phyloP scores from a whole-genome alignment of 1,140 invertebrate genomes.

The Penaeus indicus region DNA sequence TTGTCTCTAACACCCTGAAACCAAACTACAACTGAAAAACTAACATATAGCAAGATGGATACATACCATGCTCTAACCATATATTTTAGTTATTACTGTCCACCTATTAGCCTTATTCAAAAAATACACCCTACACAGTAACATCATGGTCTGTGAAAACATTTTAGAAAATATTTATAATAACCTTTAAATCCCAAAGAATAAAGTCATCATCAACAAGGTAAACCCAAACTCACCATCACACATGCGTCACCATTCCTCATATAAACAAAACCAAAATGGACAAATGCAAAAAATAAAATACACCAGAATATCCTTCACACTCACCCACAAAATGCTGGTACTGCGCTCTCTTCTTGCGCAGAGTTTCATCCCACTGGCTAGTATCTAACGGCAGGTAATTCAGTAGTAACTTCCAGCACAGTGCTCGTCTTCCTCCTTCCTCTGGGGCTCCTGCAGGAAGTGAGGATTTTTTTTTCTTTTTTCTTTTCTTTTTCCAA shows the following conservation, averaged over 20 bases:
- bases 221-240: too few species aligned
- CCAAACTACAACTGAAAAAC: neutral
- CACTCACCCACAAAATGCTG: conserved; percentile 84
- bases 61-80: too few species aligned
- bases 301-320: neutral
- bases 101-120: too few species aligned
- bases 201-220: too few species aligned
- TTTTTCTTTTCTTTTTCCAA: too few species aligned
- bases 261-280: neutral
- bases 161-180: too few species aligned
- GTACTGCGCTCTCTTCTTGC: conserved; percentile 82
- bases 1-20: neutral
- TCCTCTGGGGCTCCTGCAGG: conserved; percentile 85
- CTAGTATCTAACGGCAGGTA: conserved; percentile 81
- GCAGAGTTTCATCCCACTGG: conserved; percentile 78
- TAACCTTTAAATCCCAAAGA: too few species aligned
- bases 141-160: too few species aligned
- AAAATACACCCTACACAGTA: too few species aligned
- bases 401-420: conserved; percentile 87
- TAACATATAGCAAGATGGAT: too few species aligned
- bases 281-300: neutral
- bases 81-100: too few species aligned
- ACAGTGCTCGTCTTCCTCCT: conserved; percentile 80
- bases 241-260: neutral
- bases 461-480: too few species aligned